These are phyloP conservation scores for Nothoprocta pentlandii DNA, from an alignment of 2,113 vertebrate species.

Conservation along the genomic window DNA sequence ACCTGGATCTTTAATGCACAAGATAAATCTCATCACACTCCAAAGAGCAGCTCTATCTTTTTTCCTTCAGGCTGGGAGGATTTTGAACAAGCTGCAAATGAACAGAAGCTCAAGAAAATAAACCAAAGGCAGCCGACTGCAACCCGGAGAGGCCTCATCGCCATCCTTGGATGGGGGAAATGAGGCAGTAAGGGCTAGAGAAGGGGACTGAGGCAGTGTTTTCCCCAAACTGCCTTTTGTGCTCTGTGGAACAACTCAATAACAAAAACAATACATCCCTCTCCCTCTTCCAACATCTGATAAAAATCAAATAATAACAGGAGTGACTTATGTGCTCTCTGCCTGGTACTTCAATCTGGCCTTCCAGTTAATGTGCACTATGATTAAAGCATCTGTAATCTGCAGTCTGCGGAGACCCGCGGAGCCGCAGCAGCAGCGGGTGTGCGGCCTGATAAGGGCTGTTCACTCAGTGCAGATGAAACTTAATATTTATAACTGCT, in stretches of 20 bases:
- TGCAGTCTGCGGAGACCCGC: slow-evolving; percentile 51
- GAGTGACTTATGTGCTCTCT: slow-evolving; percentile 53
- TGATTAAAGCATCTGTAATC: slow-evolving; percentile 71
- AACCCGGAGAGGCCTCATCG: not conserved
- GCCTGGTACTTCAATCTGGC: slow-evolving; percentile 39
- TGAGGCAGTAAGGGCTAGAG: not conserved
- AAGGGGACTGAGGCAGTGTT: not conserved
- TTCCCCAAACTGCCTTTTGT: not conserved
- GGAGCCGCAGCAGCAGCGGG: slow-evolving; percentile 35
- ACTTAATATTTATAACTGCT: slow-evolving; percentile 64
- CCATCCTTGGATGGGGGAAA: not conserved
- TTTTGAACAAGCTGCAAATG: not conserved
- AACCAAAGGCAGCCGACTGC: not conserved
- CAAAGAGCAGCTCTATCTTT: not conserved
- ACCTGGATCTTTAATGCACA: not conserved
- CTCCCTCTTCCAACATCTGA: not conserved
- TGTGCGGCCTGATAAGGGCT: slow-evolving; percentile 67
- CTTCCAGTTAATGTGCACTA: slow-evolving; percentile 50
- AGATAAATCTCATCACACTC: not conserved
- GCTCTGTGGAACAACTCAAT: not conserved
- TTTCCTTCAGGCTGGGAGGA: not conserved
- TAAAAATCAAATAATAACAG: slow-evolving; percentile 63
- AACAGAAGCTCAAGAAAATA: not conserved
- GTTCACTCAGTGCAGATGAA: slow-evolving; percentile 35
- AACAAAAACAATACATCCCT: not conserved